A percentile compares a stretch with the other conserved stretches of the same genome.
phyloP scores from a whole-genome alignment of 2,797 vertebrate species.

The Ispidina picta region DNA sequence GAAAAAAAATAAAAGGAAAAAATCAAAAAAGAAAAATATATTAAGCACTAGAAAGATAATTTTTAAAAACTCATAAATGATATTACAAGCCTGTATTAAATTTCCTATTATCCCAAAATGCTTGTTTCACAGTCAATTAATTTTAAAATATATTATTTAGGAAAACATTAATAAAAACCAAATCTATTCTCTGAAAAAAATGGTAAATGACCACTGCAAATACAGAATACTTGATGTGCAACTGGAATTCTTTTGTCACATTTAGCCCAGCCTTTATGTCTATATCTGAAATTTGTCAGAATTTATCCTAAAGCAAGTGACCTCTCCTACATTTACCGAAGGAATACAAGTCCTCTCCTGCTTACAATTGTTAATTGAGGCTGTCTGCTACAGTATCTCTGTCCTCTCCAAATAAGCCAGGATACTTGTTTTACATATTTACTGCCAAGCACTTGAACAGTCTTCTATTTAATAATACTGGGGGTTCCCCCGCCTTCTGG shows the following conservation, averaged over 20 bases:
- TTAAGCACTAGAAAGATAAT: background rate
- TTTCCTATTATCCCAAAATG: conserved; percentile 39
- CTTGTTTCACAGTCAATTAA: conserved; percentile 55
- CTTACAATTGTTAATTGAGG: conserved; percentile 73
- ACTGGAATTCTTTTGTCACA: conserved; percentile 61
- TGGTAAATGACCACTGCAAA: conserved; percentile 38
- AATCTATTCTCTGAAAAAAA: conserved; percentile 31
- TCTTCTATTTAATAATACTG: conserved; percentile 53
- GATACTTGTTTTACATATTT: conserved; percentile 68
- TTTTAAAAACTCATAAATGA: background rate
- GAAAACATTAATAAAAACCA: conserved; percentile 39
- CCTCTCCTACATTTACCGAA: conserved; percentile 66
- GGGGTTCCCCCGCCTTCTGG: background rate
- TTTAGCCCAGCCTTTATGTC: conserved; percentile 66
- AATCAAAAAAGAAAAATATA: conserved; percentile 24
- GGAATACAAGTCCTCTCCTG: conserved; percentile 64
- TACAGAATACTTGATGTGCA: conserved; percentile 56
- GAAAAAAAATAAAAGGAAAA: conserved; percentile 13
- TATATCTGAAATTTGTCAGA: conserved; percentile 70
- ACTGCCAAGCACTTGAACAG: conserved; percentile 65
- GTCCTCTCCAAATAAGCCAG: conserved; percentile 58
- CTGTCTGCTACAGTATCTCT: conserved; percentile 63
- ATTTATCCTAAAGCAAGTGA: conserved; percentile 78
- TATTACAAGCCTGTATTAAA: conserved; percentile 22
- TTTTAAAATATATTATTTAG: conserved; percentile 37